These are phyloP conservation scores for Alligator mississippiensis DNA, from an alignment of 2,113 vertebrate genomes.

Conservation along the genomic window DNA sequence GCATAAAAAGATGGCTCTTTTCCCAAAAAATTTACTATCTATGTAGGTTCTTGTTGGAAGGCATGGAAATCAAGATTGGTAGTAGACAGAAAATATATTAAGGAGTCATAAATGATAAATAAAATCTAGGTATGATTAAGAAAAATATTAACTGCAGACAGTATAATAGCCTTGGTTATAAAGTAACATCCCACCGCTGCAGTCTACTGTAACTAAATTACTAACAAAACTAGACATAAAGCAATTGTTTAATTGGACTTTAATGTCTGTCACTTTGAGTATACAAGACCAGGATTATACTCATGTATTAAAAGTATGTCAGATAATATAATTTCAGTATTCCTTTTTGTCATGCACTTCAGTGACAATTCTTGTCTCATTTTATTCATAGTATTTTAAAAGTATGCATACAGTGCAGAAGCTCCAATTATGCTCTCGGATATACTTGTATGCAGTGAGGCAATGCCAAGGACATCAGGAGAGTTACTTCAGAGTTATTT, in stretches of 20 bases:
- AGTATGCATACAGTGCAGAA: background rate
- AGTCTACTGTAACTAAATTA: background rate
- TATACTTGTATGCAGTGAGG: background rate
- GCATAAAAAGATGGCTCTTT: background rate
- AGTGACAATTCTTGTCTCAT: background rate
- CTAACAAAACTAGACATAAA: background rate
- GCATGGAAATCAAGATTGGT: background rate
- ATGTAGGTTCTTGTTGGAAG: background rate
- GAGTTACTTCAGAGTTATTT: background rate
- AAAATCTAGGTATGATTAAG: accelerated
- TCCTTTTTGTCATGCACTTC: background rate
- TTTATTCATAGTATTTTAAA: background rate
- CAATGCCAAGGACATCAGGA: background rate
- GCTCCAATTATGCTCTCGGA: background rate
- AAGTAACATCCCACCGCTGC: background rate
- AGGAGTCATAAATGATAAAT: background rate
- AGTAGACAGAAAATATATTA: accelerated
- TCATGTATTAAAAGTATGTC: background rate
- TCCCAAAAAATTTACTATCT: background rate
- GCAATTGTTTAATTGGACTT: background rate
- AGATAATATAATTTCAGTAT: background rate
- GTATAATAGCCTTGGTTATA: background rate
- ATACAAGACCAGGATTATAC: background rate
- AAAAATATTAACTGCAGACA: background rate
- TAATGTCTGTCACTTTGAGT: background rate